phyloP scores from a whole-genome alignment of 2,113 vertebrate species.

The Nyctereutes procyonoides region DNA sequence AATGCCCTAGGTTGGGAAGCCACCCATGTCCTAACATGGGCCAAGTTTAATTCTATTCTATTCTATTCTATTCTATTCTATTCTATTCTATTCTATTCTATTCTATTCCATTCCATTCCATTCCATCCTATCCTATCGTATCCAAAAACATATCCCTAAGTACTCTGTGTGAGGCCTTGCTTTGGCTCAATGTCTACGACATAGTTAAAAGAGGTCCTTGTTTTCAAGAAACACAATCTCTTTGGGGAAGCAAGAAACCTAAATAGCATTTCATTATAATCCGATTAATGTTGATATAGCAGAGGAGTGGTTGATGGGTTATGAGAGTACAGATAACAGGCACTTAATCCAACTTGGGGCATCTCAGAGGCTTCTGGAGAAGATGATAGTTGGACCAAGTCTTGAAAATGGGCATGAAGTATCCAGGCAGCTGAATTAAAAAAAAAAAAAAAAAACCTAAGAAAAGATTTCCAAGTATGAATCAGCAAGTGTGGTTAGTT shows the following conservation, averaged over 20 bases:
- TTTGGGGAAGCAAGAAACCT: background rate
- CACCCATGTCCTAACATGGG: background rate
- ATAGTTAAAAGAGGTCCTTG: background rate
- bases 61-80: background rate
- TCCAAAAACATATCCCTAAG: background rate
- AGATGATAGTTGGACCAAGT: background rate
- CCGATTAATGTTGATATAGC: background rate
- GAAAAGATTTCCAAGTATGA: background rate
- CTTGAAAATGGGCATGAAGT: background rate
- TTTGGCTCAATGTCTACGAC: background rate
- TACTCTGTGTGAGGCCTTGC: background rate
- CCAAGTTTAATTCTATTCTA: background rate
- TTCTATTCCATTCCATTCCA: no score
- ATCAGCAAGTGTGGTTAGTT: background rate
- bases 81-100: background rate
- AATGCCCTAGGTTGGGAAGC: background rate
- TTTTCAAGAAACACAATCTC: background rate
- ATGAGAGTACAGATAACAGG: background rate
- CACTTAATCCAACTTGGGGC: background rate
- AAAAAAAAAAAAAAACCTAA: background rate
- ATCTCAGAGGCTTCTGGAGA: background rate
- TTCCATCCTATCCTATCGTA: no score
- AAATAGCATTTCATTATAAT: background rate
- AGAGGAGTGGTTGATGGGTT: no score
- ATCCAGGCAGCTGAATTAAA: background rate